Percentiles rank a stretch among this genome's conserved stretches.
These are phyloP conservation scores for Boloria euphrosyne DNA, from an alignment of 2,888 invertebrate genomes.

Conservation along the genomic window DNA sequence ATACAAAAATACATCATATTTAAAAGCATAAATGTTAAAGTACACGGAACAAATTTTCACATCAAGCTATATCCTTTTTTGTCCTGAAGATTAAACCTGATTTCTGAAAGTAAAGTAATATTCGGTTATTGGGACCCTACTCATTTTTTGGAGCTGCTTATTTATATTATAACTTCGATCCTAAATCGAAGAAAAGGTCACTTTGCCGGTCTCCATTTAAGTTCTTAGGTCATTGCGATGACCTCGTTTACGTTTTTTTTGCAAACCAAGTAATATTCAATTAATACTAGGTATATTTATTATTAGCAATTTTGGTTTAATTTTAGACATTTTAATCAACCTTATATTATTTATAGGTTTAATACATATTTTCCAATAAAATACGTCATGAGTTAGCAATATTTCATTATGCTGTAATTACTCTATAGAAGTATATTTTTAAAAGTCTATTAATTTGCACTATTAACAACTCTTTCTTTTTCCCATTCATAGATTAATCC, in stretches of 20 bases:
- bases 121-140: constrained; percentile 27
- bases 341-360: constrained; percentile 23
- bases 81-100: constrained; percentile 12
- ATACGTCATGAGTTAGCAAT: not conserved
- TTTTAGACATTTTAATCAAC: constrained; percentile 42
- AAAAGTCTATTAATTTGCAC: constrained; percentile 28
- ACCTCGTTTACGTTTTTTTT: constrained; percentile 48
- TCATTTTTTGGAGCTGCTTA: constrained; percentile 27
- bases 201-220: constrained; percentile 41
- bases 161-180: constrained; percentile 33
- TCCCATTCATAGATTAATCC: constrained; percentile 35
- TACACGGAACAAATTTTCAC: not conserved
- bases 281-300: too few species aligned
- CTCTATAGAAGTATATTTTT: constrained; percentile 2
- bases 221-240: constrained; percentile 43
- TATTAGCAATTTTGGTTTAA: too few species aligned
- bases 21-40: not conserved
- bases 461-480: constrained; percentile 34
- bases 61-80: constrained; percentile 17
- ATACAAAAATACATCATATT: too few species aligned
- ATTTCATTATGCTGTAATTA: too few species aligned
- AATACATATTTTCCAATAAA: constrained; percentile 3
- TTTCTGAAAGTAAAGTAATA: constrained; percentile 20
- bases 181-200: constrained; percentile 41
- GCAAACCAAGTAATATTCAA: too few species aligned